Percentiles rank a stretch among this genome's conserved stretches.
phyloP scores from a whole-genome alignment of 64 coral and sea anemone species.

The Dendronephthya gigantea region DNA sequence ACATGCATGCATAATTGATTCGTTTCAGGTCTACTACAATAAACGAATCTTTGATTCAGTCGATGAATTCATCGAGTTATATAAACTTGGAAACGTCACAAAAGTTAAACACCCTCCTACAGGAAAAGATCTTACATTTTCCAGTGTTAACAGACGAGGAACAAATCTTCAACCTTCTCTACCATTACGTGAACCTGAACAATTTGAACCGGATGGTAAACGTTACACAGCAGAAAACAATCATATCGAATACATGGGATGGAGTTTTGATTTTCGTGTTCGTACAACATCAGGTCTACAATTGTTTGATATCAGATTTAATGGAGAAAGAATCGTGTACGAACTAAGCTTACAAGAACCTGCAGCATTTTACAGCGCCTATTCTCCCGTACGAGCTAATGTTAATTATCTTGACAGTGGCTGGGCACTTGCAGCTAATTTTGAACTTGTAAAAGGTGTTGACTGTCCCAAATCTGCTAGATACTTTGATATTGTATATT shows the following conservation, averaged over 20 bases:
- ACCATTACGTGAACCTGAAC: slow-evolving; percentile 47
- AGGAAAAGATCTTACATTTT: slow-evolving; percentile 27
- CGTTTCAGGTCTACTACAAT: slow-evolving; percentile 35
- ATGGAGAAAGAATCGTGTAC: slow-evolving; percentile 62
- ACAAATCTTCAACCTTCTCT: slow-evolving; percentile 20
- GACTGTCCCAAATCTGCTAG: slow-evolving; percentile 58
- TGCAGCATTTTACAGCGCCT: slow-evolving; percentile 45
- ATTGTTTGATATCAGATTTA: slow-evolving; percentile 59
- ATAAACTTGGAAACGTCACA: slow-evolving; percentile 16
- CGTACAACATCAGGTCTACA: slow-evolving; percentile 47
- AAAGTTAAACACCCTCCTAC: slow-evolving; percentile 41
- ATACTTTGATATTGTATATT: slow-evolving; percentile 47
- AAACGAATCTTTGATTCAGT: slow-evolving; percentile 34
- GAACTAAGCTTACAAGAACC: slow-evolving; percentile 83
- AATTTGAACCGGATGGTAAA: slow-evolving; percentile 72
- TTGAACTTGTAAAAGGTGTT: slow-evolving; percentile 52
- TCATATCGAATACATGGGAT: slow-evolving; percentile 67
- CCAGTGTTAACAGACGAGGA: slow-evolving; percentile 37
- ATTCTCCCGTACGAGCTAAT: slow-evolving; percentile 23
- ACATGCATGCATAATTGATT: background rate
- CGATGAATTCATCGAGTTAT: slow-evolving; percentile 16
- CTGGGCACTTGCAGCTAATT: slow-evolving; percentile 44
- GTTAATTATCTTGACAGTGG: slow-evolving; percentile 38
- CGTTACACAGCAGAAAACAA: slow-evolving; percentile 62
- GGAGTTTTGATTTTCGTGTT: slow-evolving; percentile 72